Evolutionary conservation across 1,140 invertebrate species (phyloP), one percentile per base, ranked within the genome.

Genomic region (Heliconius eleuchia): DNA sequence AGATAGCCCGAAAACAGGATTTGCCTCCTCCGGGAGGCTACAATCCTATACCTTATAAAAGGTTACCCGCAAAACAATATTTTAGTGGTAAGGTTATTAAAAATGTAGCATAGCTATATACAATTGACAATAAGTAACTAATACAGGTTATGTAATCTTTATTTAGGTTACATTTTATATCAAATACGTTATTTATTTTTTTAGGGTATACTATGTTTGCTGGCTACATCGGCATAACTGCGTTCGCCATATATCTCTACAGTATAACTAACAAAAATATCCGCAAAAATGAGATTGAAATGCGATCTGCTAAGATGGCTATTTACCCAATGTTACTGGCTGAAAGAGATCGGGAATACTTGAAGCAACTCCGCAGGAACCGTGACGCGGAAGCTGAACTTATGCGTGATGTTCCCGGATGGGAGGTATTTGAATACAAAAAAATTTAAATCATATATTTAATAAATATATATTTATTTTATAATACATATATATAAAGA

Each of bases 341-440:
- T 9, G 98, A 99, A 94, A 95, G 96, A 83, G 98, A 99, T 89
- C 93, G 98, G 83, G 96, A 96, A 95, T 98, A 96, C 85, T 92
- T 99, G 87, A 98, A 98, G 85, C 97, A 98, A 87, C 76, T 98
- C 3, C 95, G 97, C 74, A 95, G 95, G 71, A 98, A 98, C 93
- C 95, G 98, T 23, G 98, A 99, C 74, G 97, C 97, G 77, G 98
- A 99, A 93, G 95, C 95, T 66, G 96, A 98, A 79, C 94, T 99
- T 13, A 99, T 99, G 98, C 96, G 96, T 79, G 96, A 98, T 92
- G 97, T 98, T 5, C 96, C 97, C 78, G 97, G 97, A 85, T 99
- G 98, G 98, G 96, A 97, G 94, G 95, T 95, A 85, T 88, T 46
- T 71, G 3, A 34, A 5, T 37, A 37, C 34, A 37, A 71, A 23